Conservation (phyloP, 2,888 invertebrate genomes). For the Drosophila peninsularis region DNA sequence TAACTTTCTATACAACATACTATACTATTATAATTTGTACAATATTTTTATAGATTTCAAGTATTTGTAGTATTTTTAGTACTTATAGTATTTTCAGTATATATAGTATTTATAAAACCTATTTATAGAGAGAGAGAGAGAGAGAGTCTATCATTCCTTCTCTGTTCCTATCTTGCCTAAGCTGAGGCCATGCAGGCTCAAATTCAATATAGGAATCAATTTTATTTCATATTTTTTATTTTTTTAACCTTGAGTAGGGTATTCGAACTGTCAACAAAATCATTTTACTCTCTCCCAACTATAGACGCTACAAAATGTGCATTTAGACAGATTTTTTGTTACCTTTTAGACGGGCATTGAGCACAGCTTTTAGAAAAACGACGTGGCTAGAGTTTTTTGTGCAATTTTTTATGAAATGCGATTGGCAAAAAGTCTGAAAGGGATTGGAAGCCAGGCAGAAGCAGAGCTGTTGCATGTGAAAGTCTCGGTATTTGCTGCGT, state of each 20-base stretch:
- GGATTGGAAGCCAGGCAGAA: not conserved
- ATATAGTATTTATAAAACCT: too few relatives aligned
- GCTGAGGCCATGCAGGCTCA: not conserved
- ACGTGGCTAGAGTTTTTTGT: not conserved
- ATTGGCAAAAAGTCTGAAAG: not conserved
- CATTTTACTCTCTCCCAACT: not conserved
- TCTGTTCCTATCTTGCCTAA: too few relatives aligned
- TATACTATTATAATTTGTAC: too few relatives aligned
- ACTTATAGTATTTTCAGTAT: too few relatives aligned
- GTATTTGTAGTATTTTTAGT: too few relatives aligned
- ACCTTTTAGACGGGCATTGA: not conserved
- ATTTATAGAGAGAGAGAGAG: too few relatives aligned
- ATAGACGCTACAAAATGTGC: not conserved
- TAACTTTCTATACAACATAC: too few relatives aligned
- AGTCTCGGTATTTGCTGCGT: not conserved
- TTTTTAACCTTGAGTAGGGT: not conserved
- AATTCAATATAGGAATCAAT: not conserved
- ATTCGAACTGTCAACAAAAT: not conserved
- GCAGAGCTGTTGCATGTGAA: not conserved
- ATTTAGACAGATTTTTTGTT: not conserved
- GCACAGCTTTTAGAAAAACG: not conserved
- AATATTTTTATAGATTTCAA: too few relatives aligned
- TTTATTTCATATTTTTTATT: not conserved
- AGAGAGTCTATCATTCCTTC: too few relatives aligned
- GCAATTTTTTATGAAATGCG: not conserved